Evolutionary conservation across 2,888 invertebrate genomes (phyloP), one percentile per base, ranked within the genome.

Genomic region (Penaeus monodon): DNA sequence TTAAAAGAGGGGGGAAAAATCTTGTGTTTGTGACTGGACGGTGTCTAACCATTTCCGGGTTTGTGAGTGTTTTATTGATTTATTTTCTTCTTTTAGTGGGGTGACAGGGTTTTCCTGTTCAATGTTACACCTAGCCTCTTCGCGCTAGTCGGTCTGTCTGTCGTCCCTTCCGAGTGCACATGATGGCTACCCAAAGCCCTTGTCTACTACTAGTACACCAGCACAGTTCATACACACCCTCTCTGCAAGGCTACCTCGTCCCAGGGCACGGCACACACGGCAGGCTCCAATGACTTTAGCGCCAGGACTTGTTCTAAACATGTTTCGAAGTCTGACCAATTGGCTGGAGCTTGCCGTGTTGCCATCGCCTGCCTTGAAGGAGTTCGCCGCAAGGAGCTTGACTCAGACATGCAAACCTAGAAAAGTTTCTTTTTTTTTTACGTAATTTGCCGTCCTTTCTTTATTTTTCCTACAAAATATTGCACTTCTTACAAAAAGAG

Each of bases 401-500:
- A 73, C 29, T 29, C 70, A 81, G 57, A 82, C 83, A 84, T 84
- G 74, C 83, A 76, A 64, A 76, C 81, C 44, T 63, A 82, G 63
- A 57, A 57, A 57, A 57, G 57, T 57, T 57, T 57, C 10, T 57
- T 14, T 57, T 57, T 57, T 57, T 63, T 82, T 65, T 70, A 63
- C 73, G 76, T 65, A 65, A 77, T 76, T 65, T 65, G 33, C 64
- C 65, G 65, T 84, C 38, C 33, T 65, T 44, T 70, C 66, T 57
- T 66, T 24, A 27, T 76, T 65, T 77, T 66, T 64, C 57, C 83
- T 84, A 84, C 83, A 84, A 57, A 84, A 76, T 84, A 84, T 84
- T 84, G 83, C 83, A 84, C 83, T 76, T 84, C 83, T 77, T 84
- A 77, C 66, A 49, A 84, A 84, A 84, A 76, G 22, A 27, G 27